Percentiles rank a stretch among this genome's conserved stretches.
phyloP scores from a whole-genome alignment of 2,888 invertebrate genomes.

The Hedya salicella region DNA sequence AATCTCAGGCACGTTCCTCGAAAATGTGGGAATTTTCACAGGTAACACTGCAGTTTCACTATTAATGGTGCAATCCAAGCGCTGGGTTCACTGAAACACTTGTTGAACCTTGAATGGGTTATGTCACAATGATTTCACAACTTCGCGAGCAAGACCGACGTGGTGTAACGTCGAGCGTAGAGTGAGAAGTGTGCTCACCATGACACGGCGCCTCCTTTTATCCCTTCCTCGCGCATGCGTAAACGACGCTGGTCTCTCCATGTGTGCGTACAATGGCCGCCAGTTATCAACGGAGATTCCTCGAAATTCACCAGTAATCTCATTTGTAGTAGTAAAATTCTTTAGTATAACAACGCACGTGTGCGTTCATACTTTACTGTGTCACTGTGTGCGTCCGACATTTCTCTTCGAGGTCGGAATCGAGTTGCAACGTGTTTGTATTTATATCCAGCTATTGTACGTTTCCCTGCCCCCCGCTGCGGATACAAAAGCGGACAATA shows the following conservation, averaged over 20 bases:
- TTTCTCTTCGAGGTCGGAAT: conserved; percentile 51
- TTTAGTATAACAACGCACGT: conserved; percentile 43
- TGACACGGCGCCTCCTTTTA: conserved; percentile 58
- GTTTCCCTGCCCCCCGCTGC: conserved; percentile 53
- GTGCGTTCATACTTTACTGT: conserved; percentile 49
- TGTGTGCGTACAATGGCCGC: conserved; percentile 68
- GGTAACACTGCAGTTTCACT: conserved; percentile 40
- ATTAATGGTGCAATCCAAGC: conserved; percentile 53
- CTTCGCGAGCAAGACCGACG: conserved; percentile 60
- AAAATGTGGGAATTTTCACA: conserved; percentile 59
- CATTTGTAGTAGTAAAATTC: conserved; percentile 52
- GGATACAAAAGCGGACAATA: conserved; percentile 42
- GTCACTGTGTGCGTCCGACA: conserved; percentile 57
- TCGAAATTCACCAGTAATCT: conserved; percentile 64
- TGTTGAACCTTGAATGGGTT: conserved; percentile 50
- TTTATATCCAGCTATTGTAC: conserved; percentile 48
- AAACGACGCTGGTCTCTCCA: conserved; percentile 35
- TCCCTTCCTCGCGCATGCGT: conserved; percentile 56
- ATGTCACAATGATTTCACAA: conserved; percentile 83
- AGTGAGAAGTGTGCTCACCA: conserved; percentile 59
- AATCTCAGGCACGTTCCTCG: conserved; percentile 61
- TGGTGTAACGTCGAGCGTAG: conserved; percentile 57
- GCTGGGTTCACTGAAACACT: conserved; percentile 48
- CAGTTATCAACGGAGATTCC: conserved; percentile 67
- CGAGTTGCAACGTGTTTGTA: conserved; percentile 65